These are phyloP conservation scores for Pithys albifrons DNA, from an alignment of 2,113 vertebrate genomes.

Conservation along the genomic window DNA sequence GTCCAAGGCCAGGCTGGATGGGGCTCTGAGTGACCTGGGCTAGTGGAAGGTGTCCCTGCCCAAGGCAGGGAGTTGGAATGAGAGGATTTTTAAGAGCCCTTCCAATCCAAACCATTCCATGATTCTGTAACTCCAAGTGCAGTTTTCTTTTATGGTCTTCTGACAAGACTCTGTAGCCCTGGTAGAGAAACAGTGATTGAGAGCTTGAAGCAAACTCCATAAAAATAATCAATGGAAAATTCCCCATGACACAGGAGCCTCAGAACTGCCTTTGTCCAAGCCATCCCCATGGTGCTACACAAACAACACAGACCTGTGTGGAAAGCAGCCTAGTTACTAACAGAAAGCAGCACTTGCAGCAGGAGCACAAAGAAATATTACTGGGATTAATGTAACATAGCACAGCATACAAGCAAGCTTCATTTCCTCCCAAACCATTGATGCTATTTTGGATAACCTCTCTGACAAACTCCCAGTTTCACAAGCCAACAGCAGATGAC, in stretches of 20 bases:
- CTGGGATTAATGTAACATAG: neutral
- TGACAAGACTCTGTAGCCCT: neutral
- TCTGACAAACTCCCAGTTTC: neutral
- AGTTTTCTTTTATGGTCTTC: neutral
- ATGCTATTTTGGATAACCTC: neutral
- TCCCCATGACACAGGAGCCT: neutral
- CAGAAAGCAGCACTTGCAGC: neutral
- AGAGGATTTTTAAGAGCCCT: neutral
- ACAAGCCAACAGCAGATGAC: neutral
- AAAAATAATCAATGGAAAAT: neutral
- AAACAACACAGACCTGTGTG: neutral
- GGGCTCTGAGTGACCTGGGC: neutral
- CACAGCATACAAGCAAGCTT: neutral
- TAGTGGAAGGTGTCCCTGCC: neutral
- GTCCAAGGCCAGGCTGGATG: neutral
- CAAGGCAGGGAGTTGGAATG: neutral
- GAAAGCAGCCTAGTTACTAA: neutral
- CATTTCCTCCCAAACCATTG: neutral
- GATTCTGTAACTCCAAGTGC: neutral
- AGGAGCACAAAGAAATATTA: neutral
- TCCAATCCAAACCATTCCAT: neutral
- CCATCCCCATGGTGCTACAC: neutral
- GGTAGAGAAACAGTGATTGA: neutral
- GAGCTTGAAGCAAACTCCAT: neutral
- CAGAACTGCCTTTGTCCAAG: neutral